Evolutionary conservation across 1,140 invertebrate species (phyloP).

Genomic region (Saccostrea glomerata): DNA sequence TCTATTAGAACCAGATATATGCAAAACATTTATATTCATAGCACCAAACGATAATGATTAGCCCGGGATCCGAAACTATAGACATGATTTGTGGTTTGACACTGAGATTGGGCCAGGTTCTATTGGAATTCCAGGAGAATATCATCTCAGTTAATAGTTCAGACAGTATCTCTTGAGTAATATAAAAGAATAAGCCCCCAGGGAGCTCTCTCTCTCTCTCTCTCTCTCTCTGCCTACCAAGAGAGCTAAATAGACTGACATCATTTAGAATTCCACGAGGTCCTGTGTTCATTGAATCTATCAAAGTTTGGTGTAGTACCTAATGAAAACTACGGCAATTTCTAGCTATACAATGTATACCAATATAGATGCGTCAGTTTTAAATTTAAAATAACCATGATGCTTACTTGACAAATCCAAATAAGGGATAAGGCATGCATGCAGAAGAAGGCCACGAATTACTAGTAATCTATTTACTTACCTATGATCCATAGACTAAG

Average conservation of each 20-base stretch:
- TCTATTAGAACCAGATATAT: not conserved
- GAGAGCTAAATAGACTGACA: no score
- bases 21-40: not conserved
- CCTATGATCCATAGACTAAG: slow-evolving; percentile 72
- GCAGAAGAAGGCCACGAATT: not conserved
- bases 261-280: no score
- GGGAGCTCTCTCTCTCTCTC: no score
- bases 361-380: no score
- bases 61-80: not conserved
- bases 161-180: not conserved
- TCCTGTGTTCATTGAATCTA: no score
- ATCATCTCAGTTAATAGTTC: not conserved
- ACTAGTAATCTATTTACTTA: slow-evolving; percentile 40
- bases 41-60: not conserved
- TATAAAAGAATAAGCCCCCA: not conserved
- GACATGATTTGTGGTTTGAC: not conserved
- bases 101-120: not conserved
- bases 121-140: not conserved
- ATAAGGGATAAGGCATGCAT: not conserved
- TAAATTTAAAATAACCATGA: no score
- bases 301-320: no score
- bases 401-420: no score
- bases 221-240: no score
- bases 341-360: no score
- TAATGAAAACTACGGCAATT: no score